Conservation (phyloP, 2,888 invertebrate genomes). For the Polymixis flavicincta region DNA sequence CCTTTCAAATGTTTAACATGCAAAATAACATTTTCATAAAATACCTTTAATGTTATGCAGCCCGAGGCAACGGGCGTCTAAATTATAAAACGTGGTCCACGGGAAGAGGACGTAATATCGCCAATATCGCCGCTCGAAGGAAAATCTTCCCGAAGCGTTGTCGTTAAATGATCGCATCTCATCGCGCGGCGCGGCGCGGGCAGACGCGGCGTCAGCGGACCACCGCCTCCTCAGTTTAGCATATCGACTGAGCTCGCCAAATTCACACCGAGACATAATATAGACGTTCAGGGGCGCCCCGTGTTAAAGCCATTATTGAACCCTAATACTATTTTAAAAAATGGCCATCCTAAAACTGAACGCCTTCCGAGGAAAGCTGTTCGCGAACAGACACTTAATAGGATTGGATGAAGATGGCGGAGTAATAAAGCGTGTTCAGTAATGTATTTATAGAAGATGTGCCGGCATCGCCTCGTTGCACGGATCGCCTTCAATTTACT, state of each 20-base stretch:
- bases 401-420: conserved; percentile 89
- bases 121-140: conserved; percentile 81
- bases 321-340: conserved; percentile 88
- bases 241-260: conserved; percentile 84
- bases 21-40: conserved; percentile 79
- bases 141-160: conserved; percentile 79
- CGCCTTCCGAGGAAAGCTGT: conserved; percentile 80
- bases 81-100: conserved; percentile 80
- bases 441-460: conserved; percentile 88
- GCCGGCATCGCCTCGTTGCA: conserved; percentile 78
- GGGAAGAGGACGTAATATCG: conserved; percentile 78
- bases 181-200: conserved; percentile 77
- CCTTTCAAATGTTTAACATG: conserved; percentile 74
- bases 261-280: conserved; percentile 80
- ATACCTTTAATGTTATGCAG: conserved; percentile 79
- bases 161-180: conserved; percentile 86
- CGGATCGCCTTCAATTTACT: conserved; percentile 84
- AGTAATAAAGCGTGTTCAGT: conserved; percentile 90
- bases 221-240: conserved; percentile 79
- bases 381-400: conserved; percentile 87
- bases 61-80: conserved; percentile 77
- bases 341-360: conserved; percentile 86
- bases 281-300: conserved; percentile 80
- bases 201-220: conserved; percentile 87
- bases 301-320: conserved; percentile 87